Evolutionary conservation across 37 sponge, comb jelly and placozoan genomes (phyloP), one percentile per base, ranked within the genome.

Genomic region (Spongia lamella): DNA sequence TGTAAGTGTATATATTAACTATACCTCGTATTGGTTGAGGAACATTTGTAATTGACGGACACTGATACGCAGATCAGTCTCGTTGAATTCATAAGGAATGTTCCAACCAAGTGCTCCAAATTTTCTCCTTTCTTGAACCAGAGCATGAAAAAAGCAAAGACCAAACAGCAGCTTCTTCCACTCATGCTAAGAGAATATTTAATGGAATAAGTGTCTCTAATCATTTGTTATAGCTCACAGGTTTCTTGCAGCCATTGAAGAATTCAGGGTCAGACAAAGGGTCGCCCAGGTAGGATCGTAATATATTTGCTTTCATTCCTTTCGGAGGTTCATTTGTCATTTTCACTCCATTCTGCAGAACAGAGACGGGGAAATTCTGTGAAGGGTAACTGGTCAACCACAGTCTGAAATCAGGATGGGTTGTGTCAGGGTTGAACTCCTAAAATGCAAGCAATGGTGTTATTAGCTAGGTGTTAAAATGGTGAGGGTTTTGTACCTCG

Each of bases 241-340:
- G 57, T 76, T 92, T 88, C 64, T 79, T 80, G 67, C 95, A 94
- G 21, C 75, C 88, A 79, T 57, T 77, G 64, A 92, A 98, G 84
- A 95, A 98, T 53, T 95, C 96, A 29, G 84, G 72, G 43, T 98
- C 99, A 59, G 90, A 92, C 39, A 98, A 85, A 25, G 99, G 99
- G 69, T 98, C 95, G 38, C 79, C 82, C 25, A 90, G 55, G 65
- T 98, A 98, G n/a, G 99, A 98, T 26, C 99, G 75, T 19, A 95
- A 74, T 51, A 98, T 80, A 54, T 98, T 98, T 56, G 93, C 89
- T 61, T 87, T 94, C 70, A 98, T 67, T 19, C 99, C 99, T 63
- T 98, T 98, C 15, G 99, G 99, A n/a, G 99, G 99, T 60, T 98
- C 99, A 76, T 98, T 98, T 62, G 99, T 98, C 99, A 98, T 98